phyloP scores from a whole-genome alignment of 2,888 invertebrate species.

The Noctua janthina region DNA sequence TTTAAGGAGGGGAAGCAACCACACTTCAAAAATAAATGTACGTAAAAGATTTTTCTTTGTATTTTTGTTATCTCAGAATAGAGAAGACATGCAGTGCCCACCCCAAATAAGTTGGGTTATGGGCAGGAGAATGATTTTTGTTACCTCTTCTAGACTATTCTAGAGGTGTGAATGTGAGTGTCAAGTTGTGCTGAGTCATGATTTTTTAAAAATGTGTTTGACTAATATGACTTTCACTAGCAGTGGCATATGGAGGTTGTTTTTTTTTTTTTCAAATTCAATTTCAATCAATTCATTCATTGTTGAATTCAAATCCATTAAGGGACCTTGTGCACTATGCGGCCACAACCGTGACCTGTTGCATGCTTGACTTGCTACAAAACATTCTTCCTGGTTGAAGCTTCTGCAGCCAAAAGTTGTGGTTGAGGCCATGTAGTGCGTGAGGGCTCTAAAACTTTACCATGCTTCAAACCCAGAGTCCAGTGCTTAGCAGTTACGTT shows the following conservation, averaged over 20 bases:
- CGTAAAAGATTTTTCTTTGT: not conserved
- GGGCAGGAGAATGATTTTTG: no score
- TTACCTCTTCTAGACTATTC: not conserved
- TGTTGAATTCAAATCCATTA: not conserved
- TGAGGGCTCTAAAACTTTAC: not conserved
- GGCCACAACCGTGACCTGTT: not conserved
- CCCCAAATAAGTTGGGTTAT: no score
- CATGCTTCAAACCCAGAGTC: not conserved
- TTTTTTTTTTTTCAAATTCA: not conserved
- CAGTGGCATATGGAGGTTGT: not conserved
- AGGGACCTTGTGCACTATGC: not conserved
- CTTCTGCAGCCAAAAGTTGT: no score
- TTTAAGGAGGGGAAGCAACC: slow-evolving; percentile 93
- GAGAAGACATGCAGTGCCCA: no score
- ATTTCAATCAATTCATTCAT: no score
- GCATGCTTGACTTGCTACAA: not conserved
- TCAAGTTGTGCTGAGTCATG: not conserved
- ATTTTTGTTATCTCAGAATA: not conserved
- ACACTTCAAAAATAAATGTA: slow-evolving; percentile 90
- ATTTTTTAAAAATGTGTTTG: not conserved
- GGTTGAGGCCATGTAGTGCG: not conserved
- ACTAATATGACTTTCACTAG: not conserved
- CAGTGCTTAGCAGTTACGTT: not conserved
- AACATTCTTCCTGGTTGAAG: no score
- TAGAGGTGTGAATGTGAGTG: not conserved